phyloP scores from a whole-genome alignment of 1,140 invertebrate genomes.

The Potamilus streckersoni region DNA sequence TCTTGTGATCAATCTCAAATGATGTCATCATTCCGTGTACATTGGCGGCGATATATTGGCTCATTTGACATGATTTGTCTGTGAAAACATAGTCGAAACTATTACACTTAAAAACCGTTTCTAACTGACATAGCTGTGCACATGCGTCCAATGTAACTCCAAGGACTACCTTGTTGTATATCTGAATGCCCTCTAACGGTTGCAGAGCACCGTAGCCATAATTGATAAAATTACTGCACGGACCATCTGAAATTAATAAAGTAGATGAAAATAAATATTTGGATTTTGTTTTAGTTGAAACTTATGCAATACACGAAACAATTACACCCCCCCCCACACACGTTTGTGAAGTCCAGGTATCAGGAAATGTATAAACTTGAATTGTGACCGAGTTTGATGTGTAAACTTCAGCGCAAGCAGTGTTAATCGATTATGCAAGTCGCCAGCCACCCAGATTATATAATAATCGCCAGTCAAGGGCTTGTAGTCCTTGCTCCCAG shows the following conservation, averaged over 20 bases:
- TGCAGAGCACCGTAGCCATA: slow-evolving; percentile 59
- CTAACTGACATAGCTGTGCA: slow-evolving; percentile 59
- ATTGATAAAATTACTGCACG: slow-evolving; percentile 60
- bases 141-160: slow-evolving; percentile 60
- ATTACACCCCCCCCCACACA: not conserved
- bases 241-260: slow-evolving; percentile 50
- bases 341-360: too few relatives aligned
- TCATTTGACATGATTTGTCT: slow-evolving; percentile 59
- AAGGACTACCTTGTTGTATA: slow-evolving; percentile 56
- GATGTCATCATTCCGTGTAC: slow-evolving; percentile 54
- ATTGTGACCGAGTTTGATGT: too few relatives aligned
- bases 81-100: slow-evolving; percentile 62
- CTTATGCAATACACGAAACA: not conserved
- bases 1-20: slow-evolving; percentile 37
- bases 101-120: slow-evolving; percentile 55
- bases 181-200: slow-evolving; percentile 48
- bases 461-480: too few relatives aligned
- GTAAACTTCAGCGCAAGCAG: too few relatives aligned
- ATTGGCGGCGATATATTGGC: slow-evolving; percentile 59
- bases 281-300: too few relatives aligned
- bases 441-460: too few relatives aligned
- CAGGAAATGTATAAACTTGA: too few relatives aligned
- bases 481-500: too few relatives aligned
- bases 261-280: too few relatives aligned
- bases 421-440: too few relatives aligned